Evolutionary conservation across 2,113 vertebrate species (phyloP).

Genomic region (Limnothrissa miodon): DNA sequence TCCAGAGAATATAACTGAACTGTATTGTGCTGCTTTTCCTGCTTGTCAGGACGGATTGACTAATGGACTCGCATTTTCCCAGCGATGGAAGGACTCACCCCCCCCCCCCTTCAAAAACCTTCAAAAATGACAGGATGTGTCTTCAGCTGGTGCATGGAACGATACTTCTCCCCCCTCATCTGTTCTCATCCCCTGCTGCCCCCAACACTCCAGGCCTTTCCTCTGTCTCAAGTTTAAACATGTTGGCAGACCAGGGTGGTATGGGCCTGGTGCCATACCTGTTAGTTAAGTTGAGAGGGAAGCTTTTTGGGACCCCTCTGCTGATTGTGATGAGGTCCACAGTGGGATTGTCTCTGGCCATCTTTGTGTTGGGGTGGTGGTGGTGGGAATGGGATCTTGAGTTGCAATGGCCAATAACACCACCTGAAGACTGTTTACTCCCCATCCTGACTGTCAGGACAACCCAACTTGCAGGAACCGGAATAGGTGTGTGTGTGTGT

Average conservation of each 20-base stretch:
- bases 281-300: no score
- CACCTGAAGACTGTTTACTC: constrained; percentile 50
- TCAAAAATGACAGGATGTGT: constrained; percentile 36
- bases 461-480: constrained; percentile 69
- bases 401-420: constrained; percentile 21
- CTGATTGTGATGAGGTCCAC: constrained; percentile 32
- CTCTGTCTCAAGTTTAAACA: constrained; percentile 33
- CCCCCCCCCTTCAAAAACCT: no score
- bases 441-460: constrained; percentile 39
- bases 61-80: constrained; percentile 57
- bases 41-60: constrained; percentile 38
- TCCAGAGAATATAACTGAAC: constrained; percentile 83
- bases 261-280: not conserved
- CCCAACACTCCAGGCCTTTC: constrained; percentile 42
- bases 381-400: not conserved
- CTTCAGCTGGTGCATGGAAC: constrained; percentile 54
- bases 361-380: not conserved
- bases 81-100: constrained; percentile 58
- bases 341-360: constrained; percentile 30
- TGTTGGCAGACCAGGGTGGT: not conserved
- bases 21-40: constrained; percentile 32
- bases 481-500: not conserved
- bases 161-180: constrained; percentile 24
- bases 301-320: no score
- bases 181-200: constrained; percentile 14